These are phyloP conservation scores for Papilio aristodemus DNA, from an alignment of 1,140 invertebrate genomes.

Conservation along the genomic window DNA sequence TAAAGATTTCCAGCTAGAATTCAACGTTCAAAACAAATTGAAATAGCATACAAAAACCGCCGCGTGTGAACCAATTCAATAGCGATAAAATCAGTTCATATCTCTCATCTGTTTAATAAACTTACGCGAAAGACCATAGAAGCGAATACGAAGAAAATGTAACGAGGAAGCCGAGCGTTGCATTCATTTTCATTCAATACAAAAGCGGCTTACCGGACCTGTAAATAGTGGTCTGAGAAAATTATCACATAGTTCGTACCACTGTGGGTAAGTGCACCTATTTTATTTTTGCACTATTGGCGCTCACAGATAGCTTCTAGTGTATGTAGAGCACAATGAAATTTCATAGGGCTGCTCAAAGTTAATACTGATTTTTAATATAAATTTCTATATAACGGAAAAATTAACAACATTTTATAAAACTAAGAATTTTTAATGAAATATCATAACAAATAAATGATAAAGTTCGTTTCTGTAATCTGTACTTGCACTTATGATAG, in stretches of 20 bases:
- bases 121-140: conserved; percentile 25
- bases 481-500: no score
- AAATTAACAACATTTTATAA: no score
- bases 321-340: conserved; percentile 62
- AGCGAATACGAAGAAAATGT: conserved; percentile 42
- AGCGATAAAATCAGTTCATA: conserved; percentile 13
- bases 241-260: conserved; percentile 48
- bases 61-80: neutral
- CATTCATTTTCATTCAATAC: conserved; percentile 64
- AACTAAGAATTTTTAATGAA: no score
- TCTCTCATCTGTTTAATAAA: conserved; percentile 13
- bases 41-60: neutral
- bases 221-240: conserved; percentile 53
- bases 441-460: no score
- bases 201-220: conserved; percentile 49
- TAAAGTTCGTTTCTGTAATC: no score
- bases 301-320: conserved; percentile 46
- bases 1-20: neutral
- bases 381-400: no score
- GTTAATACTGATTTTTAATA: no score
- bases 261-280: conserved; percentile 54
- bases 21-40: neutral
- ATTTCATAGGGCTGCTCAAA: conserved; percentile 33
- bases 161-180: conserved; percentile 48
- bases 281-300: conserved; percentile 52